Base-by-base conservation (phyloP, 2,113 vertebrate genomes). In the Rhabdornis inornatus region DNA sequence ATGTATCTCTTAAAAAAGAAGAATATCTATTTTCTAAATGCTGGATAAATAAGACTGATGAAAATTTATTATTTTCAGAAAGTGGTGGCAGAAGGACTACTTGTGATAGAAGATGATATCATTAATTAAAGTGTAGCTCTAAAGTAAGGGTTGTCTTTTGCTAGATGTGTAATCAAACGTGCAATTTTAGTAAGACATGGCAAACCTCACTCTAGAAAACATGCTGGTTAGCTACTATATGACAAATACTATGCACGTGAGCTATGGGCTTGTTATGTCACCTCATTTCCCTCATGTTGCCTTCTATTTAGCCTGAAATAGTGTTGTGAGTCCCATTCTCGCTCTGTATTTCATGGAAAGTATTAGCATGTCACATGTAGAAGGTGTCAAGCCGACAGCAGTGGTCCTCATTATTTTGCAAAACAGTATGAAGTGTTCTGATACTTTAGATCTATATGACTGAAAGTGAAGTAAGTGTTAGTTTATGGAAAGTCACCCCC, bases 321-420 rank as follows among this genome's bases (percentile, higher is more conserved):
- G 2, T 18, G 2, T 9, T 66, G 20, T 45, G n/a, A 59, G 13
- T 7, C 3, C 6, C 21, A 13, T 59, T 76, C 11, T 60, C 11
- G 25, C 13, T 57, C 44, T 44, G 20, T 30, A 10, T 71, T 72
- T 68, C 13, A 9, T 30, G 30, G 37, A 40, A 10, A 25, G 0
- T 31, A 6, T 71, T 20, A 69, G 10, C 11, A 45, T 55, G 9
- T 8, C 21, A 40, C 15, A 24, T 0, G 0, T 19, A 28, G 47
- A 66, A 59, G 15, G 10, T 39, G 7, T 50, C 35, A 13, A n/a
- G 16, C 13, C 71, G 28, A 22, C 11, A 52, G 27, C 0, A 3
- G 5, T 14, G 8, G 25, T 66, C 33, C 15, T 66, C 8, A 27
- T 44, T 53, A 6, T 39, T 85, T 31, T 31, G 12, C 24, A 53